Percentiles rank a stretch among this genome's conserved stretches.
Conservation (phyloP, 2,888 invertebrate genomes). For the Pyrochroa serraticornis region DNA sequence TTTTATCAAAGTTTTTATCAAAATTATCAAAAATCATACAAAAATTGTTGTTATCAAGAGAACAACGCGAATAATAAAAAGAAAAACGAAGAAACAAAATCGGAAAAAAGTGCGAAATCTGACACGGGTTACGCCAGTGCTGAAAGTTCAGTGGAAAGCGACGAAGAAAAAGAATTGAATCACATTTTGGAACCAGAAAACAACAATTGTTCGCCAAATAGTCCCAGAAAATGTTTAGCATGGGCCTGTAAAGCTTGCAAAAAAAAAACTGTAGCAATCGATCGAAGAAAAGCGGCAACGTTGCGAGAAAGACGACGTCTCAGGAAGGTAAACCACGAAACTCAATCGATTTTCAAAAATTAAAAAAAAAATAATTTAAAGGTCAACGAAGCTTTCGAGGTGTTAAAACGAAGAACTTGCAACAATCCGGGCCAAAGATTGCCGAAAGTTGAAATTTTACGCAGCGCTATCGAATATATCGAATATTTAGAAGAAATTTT, state of each 20-base stretch:
- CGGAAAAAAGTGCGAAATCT: conserved; percentile 19
- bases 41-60: not conserved
- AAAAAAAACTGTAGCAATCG: conserved; percentile 93
- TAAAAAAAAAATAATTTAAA: too few species aligned
- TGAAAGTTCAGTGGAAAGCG: conserved; percentile 53
- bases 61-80: not conserved
- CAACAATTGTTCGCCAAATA: conserved; percentile 49
- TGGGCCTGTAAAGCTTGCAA: conserved; percentile 99
- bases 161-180: conserved; percentile 54
- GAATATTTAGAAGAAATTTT: conserved; percentile 87
- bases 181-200: conserved; percentile 58
- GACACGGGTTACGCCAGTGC: conserved; percentile 54
- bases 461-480: conserved; percentile 98
- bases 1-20: conserved; percentile 30
- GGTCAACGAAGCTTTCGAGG: conserved; percentile 99
- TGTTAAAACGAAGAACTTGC: conserved; percentile 89
- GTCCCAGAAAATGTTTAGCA: conserved; percentile 80
- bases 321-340: conserved; percentile 80
- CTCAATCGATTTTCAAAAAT: too few species aligned
- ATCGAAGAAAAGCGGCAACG: conserved; percentile 96
- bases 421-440: conserved; percentile 95
- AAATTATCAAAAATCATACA: conserved; percentile 10
- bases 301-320: conserved; percentile 90
- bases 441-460: conserved; percentile 96
- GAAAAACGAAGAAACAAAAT: not conserved